Base-by-base conservation (phyloP, 2,113 vertebrate species). In the Tetraodon nigroviridis region DNA sequence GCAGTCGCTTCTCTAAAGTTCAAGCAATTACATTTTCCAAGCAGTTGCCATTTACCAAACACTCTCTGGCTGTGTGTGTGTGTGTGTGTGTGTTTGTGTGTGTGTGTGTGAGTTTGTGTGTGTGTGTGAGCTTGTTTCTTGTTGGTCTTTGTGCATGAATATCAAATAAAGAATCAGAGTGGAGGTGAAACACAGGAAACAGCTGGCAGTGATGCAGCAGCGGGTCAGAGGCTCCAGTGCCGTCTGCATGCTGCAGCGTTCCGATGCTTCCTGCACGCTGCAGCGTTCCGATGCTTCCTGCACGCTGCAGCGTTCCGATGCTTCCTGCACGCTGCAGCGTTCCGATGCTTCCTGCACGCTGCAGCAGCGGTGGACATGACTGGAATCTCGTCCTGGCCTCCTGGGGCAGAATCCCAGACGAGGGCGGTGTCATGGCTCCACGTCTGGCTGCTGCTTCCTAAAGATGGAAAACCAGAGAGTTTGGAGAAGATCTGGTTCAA, bases 21-120 rank as follows among this genome's bases (percentile, higher is more conserved):
- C 84, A 87, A 80, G 73, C 82, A 84, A 80, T 87, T 87, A 84
- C 80, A 79, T 80, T 83, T 83, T 71, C 71, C 70, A 46, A 80
- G 65, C 24, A 68, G 81, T 37, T 79, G 78, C 80, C 84, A 78
- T 84, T 86, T 83, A 61, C 79, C 76, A 78, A 78, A 67, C 79
- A 67, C 45, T 70, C 66, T 57, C 54, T 24, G 50, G 20, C 75
- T n/a, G 57, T 69, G 59, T 46, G 44, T 46, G 55, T 51, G 20
- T 47, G 59, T 67, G 32, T 76, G 55, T 59, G n/a, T n/a, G n/a
- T n/a, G n/a, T n/a, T n/a, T n/a, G n/a, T n/a, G 41, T 44, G 44
- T 58, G 20, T 20, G 15, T 47, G 52, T 50, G 46, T 47, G 57
- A 56, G 56, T 61, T 45, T 60, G 21, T 51, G 19, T 42, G 52